A percentile compares a stretch with the other conserved stretches of the same genome.
phyloP scores from a whole-genome alignment of 2,113 vertebrate genomes.

The Arothron firmamentum region DNA sequence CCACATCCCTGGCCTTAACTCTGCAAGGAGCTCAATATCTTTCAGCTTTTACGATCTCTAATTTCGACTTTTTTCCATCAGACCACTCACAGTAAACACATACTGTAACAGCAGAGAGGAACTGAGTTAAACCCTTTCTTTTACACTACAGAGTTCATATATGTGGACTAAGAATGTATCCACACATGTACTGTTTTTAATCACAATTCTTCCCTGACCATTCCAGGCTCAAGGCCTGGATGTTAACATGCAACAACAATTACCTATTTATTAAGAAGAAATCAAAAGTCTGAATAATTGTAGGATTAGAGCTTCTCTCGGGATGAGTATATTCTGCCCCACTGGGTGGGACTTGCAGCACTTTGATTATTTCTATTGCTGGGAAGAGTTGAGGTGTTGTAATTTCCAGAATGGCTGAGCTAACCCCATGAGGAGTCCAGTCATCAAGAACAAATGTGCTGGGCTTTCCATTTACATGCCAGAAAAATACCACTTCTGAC shows the following conservation, averaged over 20 bases:
- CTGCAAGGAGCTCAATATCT: slow-evolving; percentile 12
- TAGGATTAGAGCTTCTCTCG: not conserved
- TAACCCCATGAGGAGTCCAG: not conserved
- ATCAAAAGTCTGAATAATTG: not conserved
- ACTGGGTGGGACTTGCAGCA: not conserved
- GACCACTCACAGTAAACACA: too few relatives aligned
- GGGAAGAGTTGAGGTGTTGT: not conserved
- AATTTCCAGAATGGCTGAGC: not conserved
- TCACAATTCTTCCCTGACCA: too few relatives aligned
- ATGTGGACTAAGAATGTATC: too few relatives aligned
- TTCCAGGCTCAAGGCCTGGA: too few relatives aligned
- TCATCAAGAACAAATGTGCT: not conserved
- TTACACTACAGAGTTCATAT: too few relatives aligned
- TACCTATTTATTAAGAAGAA: too few relatives aligned
- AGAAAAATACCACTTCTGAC: not conserved
- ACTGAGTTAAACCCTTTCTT: too few relatives aligned
- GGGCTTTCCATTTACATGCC: not conserved
- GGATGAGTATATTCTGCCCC: too few relatives aligned
- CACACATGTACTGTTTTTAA: too few relatives aligned
- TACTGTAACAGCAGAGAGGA: too few relatives aligned
- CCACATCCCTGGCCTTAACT: slow-evolving; percentile 12
- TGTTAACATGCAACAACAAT: too few relatives aligned
- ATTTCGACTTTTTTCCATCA: slow-evolving; percentile 3
- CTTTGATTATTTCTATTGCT: not conserved
- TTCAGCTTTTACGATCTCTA: not conserved